Conservation (phyloP, 2,113 vertebrate species). For the Anser brachyrhynchus region DNA sequence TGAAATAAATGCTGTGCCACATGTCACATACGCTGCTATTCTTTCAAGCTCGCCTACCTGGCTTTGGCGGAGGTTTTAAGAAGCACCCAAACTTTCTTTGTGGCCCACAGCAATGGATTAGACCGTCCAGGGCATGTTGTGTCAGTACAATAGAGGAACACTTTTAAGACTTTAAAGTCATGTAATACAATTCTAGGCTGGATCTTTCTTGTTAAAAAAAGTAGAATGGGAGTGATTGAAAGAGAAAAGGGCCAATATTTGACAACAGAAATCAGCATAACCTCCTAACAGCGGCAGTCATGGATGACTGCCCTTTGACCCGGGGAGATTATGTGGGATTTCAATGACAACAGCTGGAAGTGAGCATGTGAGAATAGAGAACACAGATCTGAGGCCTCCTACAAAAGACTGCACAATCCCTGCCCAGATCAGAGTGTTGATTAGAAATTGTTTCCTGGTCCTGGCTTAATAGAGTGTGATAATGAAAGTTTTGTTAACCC, state of each 20-base stretch:
- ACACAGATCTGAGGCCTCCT: constrained; percentile 79
- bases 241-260: constrained; percentile 84
- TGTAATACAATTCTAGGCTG: constrained; percentile 85
- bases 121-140: constrained; percentile 72
- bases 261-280: constrained; percentile 88
- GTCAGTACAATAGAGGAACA: constrained; percentile 78
- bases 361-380: constrained; percentile 81
- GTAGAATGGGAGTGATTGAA: constrained; percentile 80
- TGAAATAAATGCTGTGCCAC: neutral
- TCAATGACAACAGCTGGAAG: constrained; percentile 87
- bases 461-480: constrained; percentile 83
- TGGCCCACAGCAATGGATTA: constrained; percentile 73
- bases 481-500: constrained; percentile 77
- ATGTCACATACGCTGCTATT: neutral
- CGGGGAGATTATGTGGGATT: constrained; percentile 85
- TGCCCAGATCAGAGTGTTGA: constrained; percentile 80
- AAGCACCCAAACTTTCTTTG: constrained; percentile 75
- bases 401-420: constrained; percentile 81
- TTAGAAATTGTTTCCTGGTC: constrained; percentile 84
- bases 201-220: constrained; percentile 80
- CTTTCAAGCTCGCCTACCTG: constrained; percentile 41
- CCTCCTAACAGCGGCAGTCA: constrained; percentile 85
- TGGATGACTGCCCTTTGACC: constrained; percentile 87
- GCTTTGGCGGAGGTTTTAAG: constrained; percentile 64
- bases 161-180: constrained; percentile 87